Conservation (phyloP, 1,140 invertebrate species). For the Solen grandis region DNA sequence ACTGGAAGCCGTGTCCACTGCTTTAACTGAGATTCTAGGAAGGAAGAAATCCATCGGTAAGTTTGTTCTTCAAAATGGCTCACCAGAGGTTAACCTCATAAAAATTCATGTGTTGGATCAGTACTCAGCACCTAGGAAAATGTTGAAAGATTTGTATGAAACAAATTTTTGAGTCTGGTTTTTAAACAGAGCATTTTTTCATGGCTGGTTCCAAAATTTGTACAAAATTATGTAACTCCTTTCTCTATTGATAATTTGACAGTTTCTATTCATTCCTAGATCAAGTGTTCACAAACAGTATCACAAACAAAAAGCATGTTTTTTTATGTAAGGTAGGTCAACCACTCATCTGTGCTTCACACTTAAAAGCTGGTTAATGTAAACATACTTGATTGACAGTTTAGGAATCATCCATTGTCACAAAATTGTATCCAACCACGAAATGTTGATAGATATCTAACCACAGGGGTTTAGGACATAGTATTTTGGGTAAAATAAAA, state of each 20-base stretch:
- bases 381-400: too few species aligned
- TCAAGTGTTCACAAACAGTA: too few species aligned
- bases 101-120: neutral
- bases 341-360: too few species aligned
- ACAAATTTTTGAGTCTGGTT: neutral
- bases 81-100: neutral
- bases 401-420: too few species aligned
- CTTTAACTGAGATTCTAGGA: conserved; percentile 9
- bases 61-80: neutral
- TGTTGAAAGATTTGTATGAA: neutral
- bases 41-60: conserved; percentile 30
- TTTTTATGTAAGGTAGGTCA: too few species aligned
- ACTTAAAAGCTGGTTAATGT: too few species aligned
- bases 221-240: neutral
- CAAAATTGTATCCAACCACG: too few species aligned
- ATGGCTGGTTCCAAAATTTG: neutral
- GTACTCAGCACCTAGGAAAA: neutral
- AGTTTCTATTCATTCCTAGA: too few species aligned
- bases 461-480: too few species aligned
- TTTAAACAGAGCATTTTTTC: neutral
- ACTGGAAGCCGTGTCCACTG: neutral
- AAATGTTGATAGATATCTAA: too few species aligned
- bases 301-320: too few species aligned
- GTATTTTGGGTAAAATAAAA: too few species aligned
- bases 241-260: neutral